These are phyloP conservation scores for Zaprionus obscuricornis DNA, from an alignment of 2,888 invertebrate species.

Conservation along the genomic window DNA sequence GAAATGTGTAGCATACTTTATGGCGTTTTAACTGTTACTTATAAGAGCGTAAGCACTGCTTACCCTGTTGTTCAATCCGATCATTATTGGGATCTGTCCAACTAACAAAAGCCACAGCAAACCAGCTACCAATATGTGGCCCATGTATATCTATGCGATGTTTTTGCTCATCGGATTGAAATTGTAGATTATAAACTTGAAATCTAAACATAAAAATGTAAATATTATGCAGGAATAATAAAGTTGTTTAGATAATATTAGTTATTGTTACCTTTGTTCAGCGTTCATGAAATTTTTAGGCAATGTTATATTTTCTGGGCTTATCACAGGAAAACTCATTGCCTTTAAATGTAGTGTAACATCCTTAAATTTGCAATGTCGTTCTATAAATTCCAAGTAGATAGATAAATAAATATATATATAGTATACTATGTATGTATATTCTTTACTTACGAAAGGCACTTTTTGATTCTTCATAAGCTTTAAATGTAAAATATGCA, in stretches of 20 bases:
- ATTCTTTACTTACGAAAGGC: conserved; percentile 81
- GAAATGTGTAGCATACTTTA: too few species aligned
- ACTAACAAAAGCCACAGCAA: conserved; percentile 90
- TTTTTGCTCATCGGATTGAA: conserved; percentile 87
- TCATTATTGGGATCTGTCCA: conserved; percentile 90
- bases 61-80: conserved; percentile 91
- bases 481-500: conserved; percentile 83
- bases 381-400: conserved; percentile 80
- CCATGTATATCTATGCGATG: conserved; percentile 86
- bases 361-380: conserved; percentile 86
- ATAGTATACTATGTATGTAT: background rate
- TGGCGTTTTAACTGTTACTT: too few species aligned
- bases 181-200: conserved; percentile 85
- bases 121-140: conserved; percentile 91
- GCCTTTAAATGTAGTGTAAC: conserved; percentile 90
- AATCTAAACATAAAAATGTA: conserved; percentile 20
- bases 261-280: conserved; percentile 77
- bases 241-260: background rate
- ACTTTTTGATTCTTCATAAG: conserved; percentile 83
- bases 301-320: conserved; percentile 91
- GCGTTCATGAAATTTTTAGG: conserved; percentile 87
- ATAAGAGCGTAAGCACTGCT: conserved; percentile 30
- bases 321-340: conserved; percentile 92
- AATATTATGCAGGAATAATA: background rate
- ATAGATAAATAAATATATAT: background rate